phyloP scores from a whole-genome alignment of 2,888 invertebrate genomes.

The Hypena proboscidalis region DNA sequence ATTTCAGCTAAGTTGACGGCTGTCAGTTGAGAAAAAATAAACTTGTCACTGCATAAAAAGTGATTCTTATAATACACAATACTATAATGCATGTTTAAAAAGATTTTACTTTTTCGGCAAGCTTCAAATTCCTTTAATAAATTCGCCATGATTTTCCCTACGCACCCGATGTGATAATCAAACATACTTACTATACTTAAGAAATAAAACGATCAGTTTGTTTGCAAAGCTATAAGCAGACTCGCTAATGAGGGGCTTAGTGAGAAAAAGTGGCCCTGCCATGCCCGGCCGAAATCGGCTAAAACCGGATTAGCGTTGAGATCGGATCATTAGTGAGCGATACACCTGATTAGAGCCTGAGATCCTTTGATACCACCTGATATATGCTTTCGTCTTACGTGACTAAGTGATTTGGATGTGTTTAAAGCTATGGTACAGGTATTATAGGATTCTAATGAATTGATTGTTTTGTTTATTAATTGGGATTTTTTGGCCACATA shows the following conservation, averaged over 20 bases:
- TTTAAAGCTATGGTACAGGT: constrained; percentile 5
- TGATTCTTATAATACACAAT: no score
- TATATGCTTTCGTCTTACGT: constrained; percentile 55
- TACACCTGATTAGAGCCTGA: constrained; percentile 72
- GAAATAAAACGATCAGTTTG: constrained; percentile 38
- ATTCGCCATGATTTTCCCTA: background rate
- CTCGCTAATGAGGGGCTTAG: constrained; percentile 77
- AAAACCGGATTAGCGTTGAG: constrained; percentile 70
- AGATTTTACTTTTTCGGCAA: no score
- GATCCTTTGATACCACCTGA: constrained; percentile 61
- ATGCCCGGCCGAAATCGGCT: no score
- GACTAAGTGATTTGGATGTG: constrained; percentile 47
- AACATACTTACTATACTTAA: constrained; percentile 8
- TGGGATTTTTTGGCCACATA: no score
- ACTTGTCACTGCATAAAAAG: no score
- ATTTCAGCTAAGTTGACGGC: no score
- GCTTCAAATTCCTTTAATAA: background rate
- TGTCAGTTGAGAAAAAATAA: no score
- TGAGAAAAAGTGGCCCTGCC: constrained; percentile 73
- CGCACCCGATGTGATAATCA: constrained; percentile 1
- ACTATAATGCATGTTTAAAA: no score
- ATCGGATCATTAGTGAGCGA: constrained; percentile 77
- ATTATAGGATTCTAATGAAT: no score
- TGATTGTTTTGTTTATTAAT: no score
- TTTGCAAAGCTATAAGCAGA: constrained; percentile 62